These are phyloP conservation scores for Calliopsis andreniformis DNA, from an alignment of 1,140 invertebrate species.

Conservation along the genomic window DNA sequence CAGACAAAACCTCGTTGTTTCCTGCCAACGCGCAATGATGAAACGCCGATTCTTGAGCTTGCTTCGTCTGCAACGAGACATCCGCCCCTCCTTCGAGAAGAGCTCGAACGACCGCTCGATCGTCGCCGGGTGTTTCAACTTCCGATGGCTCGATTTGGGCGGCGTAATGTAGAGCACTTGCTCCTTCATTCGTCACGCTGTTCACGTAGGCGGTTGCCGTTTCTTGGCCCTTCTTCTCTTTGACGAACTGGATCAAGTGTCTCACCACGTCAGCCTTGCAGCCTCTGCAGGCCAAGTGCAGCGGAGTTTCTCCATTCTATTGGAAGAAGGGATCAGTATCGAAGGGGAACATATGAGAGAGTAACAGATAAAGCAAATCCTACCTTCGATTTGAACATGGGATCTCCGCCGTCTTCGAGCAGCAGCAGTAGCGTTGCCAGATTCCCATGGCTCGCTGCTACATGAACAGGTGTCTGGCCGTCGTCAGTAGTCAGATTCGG, in stretches of 20 bases:
- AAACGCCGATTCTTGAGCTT: conserved; percentile 95
- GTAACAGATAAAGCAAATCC: too few relatives aligned
- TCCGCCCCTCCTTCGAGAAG: conserved; percentile 95
- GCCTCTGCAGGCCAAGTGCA: conserved; percentile 93
- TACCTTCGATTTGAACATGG: conserved; percentile 94
- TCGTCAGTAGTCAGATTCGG: conserved; percentile 96
- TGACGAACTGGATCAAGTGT: conserved; percentile 93
- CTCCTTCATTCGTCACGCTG: conserved; percentile 93
- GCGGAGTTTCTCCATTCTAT: conserved; percentile 96
- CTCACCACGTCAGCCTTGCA: conserved; percentile 93
- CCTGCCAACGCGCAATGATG: conserved; percentile 97
- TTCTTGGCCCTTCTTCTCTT: conserved; percentile 86
- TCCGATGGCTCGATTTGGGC: conserved; percentile 90
- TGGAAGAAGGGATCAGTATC: background rate
- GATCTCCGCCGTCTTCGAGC: conserved; percentile 95
- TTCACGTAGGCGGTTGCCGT: conserved; percentile 90
- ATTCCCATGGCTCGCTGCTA: conserved; percentile 94
- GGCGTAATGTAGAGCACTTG: conserved; percentile 95
- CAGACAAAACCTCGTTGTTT: conserved; percentile 96
- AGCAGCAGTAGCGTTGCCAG: conserved; percentile 91
- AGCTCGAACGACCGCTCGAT: conserved; percentile 93
- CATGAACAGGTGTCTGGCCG: conserved; percentile 96
- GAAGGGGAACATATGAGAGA: too few relatives aligned
- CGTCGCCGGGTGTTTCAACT: conserved; percentile 89
- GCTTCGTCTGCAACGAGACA: conserved; percentile 91